A percentile compares a stretch with the other conserved stretches of the same genome.
These are phyloP conservation scores for Dynastes tityus DNA, from an alignment of 2,888 invertebrate genomes.

Conservation along the genomic window DNA sequence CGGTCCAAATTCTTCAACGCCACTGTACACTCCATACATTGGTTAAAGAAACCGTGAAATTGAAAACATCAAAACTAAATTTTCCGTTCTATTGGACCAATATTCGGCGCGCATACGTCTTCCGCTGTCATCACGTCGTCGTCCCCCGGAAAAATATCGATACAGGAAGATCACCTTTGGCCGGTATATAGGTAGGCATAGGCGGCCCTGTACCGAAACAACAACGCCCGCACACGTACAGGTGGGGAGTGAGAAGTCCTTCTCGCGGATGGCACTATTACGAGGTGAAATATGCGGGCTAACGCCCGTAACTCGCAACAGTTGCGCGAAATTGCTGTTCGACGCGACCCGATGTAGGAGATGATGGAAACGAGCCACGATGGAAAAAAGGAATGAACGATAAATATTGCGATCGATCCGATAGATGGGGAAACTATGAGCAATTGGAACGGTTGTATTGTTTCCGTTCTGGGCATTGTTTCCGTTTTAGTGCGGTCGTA, in stretches of 20 bases:
- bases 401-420: neutral
- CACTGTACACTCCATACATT: conserved; percentile 11
- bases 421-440: too few relatives aligned
- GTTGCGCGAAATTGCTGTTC: conserved; percentile 33
- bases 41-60: conserved; percentile 60
- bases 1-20: too few relatives aligned
- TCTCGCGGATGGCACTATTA: conserved; percentile 24
- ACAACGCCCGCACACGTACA: conserved; percentile 5
- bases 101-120: conserved; percentile 49
- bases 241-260: too few relatives aligned
- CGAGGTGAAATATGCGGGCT: conserved; percentile 35
- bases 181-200: neutral
- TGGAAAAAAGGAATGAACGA: neutral
- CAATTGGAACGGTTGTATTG: too few relatives aligned
- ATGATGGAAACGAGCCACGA: conserved; percentile 2
- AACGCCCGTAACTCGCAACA: conserved; percentile 13
- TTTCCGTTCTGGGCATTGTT: too few relatives aligned
- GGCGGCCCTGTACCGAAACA: conserved; percentile 34
- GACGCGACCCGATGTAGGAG: neutral
- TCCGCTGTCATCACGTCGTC: conserved; percentile 1
- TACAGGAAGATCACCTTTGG: conserved; percentile 38
- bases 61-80: conserved; percentile 60
- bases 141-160: conserved; percentile 24
- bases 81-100: conserved; percentile 56
- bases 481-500: too few relatives aligned